A percentile compares a stretch with the other conserved stretches of the same genome.
Conservation (phyloP, 2,888 invertebrate genomes). For the Acanthopleura granulata region DNA sequence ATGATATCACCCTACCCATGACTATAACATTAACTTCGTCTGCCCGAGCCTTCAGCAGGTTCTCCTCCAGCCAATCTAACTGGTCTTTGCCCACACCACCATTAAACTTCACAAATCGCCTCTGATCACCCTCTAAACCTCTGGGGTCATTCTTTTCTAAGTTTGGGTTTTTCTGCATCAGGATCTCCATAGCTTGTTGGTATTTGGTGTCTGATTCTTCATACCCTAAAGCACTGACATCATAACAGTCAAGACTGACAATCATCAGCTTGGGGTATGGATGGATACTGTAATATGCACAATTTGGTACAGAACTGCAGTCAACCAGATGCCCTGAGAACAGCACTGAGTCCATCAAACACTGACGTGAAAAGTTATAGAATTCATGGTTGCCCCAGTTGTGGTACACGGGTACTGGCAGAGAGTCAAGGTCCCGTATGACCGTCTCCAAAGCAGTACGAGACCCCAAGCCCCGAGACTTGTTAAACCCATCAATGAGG, state of each 20-base stretch:
- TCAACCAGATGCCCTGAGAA: slow-evolving; percentile 31
- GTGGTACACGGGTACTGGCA: slow-evolving; percentile 51
- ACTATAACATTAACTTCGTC: slow-evolving; percentile 64
- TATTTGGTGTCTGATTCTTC: slow-evolving; percentile 41
- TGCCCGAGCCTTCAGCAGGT: slow-evolving; percentile 53
- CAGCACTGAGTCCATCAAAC: slow-evolving; percentile 45
- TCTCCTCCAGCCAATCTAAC: slow-evolving; percentile 62
- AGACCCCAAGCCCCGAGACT: slow-evolving; percentile 37
- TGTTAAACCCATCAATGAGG: slow-evolving; percentile 66
- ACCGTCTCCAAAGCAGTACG: slow-evolving; percentile 50
- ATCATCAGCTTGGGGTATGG: slow-evolving; percentile 55
- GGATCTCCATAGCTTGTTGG: slow-evolving; percentile 44
- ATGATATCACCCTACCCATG: slow-evolving; percentile 51
- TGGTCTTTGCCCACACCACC: slow-evolving; percentile 66
- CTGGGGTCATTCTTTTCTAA: slow-evolving; percentile 54
- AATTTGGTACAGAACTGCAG: slow-evolving; percentile 22
- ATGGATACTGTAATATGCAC: slow-evolving; percentile 59
- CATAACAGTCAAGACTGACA: slow-evolving; percentile 67
- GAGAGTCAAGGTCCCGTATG: slow-evolving; percentile 36
- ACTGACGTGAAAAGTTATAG: slow-evolving; percentile 65
- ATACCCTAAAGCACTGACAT: slow-evolving; percentile 64
- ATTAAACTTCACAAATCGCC: slow-evolving; percentile 65
- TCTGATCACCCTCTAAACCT: slow-evolving; percentile 50
- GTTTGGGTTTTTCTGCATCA: slow-evolving; percentile 57
- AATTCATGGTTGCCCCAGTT: slow-evolving; percentile 69